Evolutionary conservation across 2,888 invertebrate species (phyloP), one percentile per base, ranked within the genome.

Genomic region (Callyntrura guangdongensis): DNA sequence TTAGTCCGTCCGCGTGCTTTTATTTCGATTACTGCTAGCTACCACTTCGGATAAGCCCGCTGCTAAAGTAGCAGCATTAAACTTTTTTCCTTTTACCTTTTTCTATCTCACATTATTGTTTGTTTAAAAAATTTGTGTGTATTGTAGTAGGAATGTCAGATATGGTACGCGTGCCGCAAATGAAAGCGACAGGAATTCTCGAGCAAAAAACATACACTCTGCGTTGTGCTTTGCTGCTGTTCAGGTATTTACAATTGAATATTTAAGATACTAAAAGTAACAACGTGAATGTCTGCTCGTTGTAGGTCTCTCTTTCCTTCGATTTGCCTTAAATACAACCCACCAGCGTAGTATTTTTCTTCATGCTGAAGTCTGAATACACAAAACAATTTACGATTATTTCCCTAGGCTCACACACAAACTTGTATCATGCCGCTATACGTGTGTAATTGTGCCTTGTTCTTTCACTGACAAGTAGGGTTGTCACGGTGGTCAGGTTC

Each of bases 371-470:
- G 36, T 4, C 45, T 81, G 83, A 84, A 77, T 83, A 64, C 61
- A 84, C 64, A 49, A 53, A 89, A 89, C 89, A 89, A 89, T 89
- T 83, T 89, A 84, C 89, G 89, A 83, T 83, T 83, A 89, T 89
- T 89, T 89, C 83, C 83, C 83, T 64, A 25, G 89, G 77, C 77
- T 77, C 61, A 61, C 49, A 36, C 25, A 27, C 8, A 20, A n/a
- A 22, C 69, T 12, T 17, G 1, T 17, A 14, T 64, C 1, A 22
- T 36, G n/a, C 36, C 36, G 36, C n/a, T 36, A 0, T 69, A 69
- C n/a, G 36, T 69, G 69, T 69, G 36, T 27, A 22, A 8, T 0
- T 36, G 12, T n/a, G 12, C 5, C 17, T 36, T 5, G 2, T 5
- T 17, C n/a, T 59, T 17, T 59, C 14, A 36, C 36, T 36, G 6